phyloP scores from a whole-genome alignment of 2,888 invertebrate genomes.

The Morpho deidamia region DNA sequence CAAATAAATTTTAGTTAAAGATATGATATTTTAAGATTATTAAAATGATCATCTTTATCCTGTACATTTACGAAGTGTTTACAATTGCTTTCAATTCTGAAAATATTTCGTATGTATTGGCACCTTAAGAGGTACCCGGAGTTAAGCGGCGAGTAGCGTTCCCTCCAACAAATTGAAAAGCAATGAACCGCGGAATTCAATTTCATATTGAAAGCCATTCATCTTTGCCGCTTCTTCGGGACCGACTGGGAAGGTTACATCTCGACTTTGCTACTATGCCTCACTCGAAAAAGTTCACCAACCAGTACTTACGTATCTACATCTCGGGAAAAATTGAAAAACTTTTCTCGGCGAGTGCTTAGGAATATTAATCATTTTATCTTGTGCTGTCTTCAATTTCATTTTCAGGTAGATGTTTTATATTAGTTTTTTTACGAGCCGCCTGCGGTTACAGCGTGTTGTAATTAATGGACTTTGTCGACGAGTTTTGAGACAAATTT shows the following conservation, averaged over 20 bases:
- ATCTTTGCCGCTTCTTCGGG: constrained; percentile 74
- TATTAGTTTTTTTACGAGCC: constrained; percentile 25
- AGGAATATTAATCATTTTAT: constrained; percentile 25
- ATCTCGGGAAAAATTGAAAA: constrained; percentile 26
- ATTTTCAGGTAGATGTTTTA: constrained; percentile 23
- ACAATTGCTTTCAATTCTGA: constrained; percentile 3
- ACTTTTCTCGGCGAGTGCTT: constrained; percentile 18
- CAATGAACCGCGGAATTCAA: constrained; percentile 84
- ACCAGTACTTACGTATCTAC: constrained; percentile 30
- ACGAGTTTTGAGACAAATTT: constrained; percentile 15
- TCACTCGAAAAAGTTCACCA: constrained; percentile 57
- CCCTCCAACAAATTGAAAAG: constrained; percentile 79
- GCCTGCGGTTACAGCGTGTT: constrained; percentile 14
- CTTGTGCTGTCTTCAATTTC: constrained; percentile 22
- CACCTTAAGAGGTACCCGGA: constrained; percentile 51
- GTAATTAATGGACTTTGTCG: constrained; percentile 20
- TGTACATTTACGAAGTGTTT: constrained; percentile 1
- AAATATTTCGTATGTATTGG: constrained; percentile 30
- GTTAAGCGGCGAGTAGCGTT: constrained; percentile 67
- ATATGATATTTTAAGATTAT: no score
- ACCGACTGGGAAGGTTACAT: constrained; percentile 69
- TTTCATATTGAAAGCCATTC: constrained; percentile 82
- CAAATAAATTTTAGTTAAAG: no score
- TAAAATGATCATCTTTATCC: neutral
- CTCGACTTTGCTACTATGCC: constrained; percentile 66